Base-by-base conservation (phyloP, 2,888 invertebrate genomes). In the Leptogaster cylindrica region DNA sequence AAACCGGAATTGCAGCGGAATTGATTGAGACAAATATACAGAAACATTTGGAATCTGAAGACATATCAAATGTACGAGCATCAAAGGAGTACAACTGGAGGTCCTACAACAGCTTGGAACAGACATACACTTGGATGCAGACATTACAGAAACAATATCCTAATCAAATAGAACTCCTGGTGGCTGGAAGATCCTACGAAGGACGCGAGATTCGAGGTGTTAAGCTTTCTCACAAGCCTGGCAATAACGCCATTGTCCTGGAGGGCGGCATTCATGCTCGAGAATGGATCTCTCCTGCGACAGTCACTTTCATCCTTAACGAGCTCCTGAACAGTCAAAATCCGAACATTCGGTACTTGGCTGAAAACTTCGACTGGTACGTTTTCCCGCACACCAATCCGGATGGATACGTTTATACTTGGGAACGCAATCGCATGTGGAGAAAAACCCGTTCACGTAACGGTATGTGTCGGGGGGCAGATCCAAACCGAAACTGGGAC, bases 361-460 rank as follows among this genome's bases (percentile, higher is more conserved):
- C 85, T 0, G 81, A 85, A 55, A 82, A 82, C 28, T 85, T 84
- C 73, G 89, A 89, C 71, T 92, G 90, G 89, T 89, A 90, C 75
- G 84, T 92, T 67, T 83, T 92, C 69, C 91, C 92, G 0, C 81
- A 88, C 14, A 79, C 87, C 23, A 92, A 92, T 76, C 91, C 91
- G 7, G 92, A 93, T 80, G 92, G 92, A 2, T 90, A 86, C 73
- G 87, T 85, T 39, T 89, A 86, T 76, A 85, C 89, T 0, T 88
- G 89, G 73, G 83, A 84, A 2, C 78, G 76, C 12, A 87, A 85
- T 46, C 84, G 89, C 46, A 71, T 87, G 66, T 89, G 89, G 89
- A 77, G 86, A 16, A 89, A 89, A 74, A 89, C 88, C 4, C 82
- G 89, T 50, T 79, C 81, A 48, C 83, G 81, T 1, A 77, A 76